Evolutionary conservation across 2,888 invertebrate species (phyloP), one percentile per base, ranked within the genome.

Genomic region (Meghimatium bilineatum): DNA sequence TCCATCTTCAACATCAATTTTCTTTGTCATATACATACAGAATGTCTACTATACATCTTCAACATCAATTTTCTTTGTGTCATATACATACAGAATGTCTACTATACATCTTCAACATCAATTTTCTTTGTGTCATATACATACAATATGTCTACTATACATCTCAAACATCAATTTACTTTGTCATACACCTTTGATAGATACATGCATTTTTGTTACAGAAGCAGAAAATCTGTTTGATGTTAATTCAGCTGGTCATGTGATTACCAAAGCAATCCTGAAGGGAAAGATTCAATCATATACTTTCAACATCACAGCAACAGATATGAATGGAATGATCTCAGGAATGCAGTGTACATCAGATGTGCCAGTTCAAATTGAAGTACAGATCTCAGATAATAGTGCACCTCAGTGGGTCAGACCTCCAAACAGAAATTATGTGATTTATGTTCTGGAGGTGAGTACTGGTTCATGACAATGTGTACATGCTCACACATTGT

Each of bases 391-490:
- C 29, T 89, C 92, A 20, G 90, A 90, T 77, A 92, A 96, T 88
- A 96, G 97, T 91, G 96, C 96, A 75, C 98, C 98, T 0, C 95
- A 95, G 84, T 97, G 97, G 93, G 95, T 96, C 14, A 95, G 96
- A 91, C 98, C 98, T 0, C 95, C 96, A 1, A 93, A 95, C 0
- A 95, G 96, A 0, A 96, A 96, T 93, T 95, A 96, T 6, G 96
- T 96, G 52, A 95, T 97, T 29, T 96, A 96, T 93, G 96, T 98
- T 88, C 96, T 97, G 0, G 97, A 97, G 95, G 97, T 97, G 94
- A 92, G 92, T 90, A 52, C 20, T 17, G n/a, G n/a, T n/a, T n/a
- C n/a, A n/a, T n/a, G n/a, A n/a, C n/a, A n/a, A n/a, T n/a, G n/a
- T n/a, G n/a, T n/a, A n/a, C n/a, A n/a, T n/a, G n/a, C n/a, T n/a